Conservation (phyloP, 1,140 invertebrate species). For the Danaus melanippus region DNA sequence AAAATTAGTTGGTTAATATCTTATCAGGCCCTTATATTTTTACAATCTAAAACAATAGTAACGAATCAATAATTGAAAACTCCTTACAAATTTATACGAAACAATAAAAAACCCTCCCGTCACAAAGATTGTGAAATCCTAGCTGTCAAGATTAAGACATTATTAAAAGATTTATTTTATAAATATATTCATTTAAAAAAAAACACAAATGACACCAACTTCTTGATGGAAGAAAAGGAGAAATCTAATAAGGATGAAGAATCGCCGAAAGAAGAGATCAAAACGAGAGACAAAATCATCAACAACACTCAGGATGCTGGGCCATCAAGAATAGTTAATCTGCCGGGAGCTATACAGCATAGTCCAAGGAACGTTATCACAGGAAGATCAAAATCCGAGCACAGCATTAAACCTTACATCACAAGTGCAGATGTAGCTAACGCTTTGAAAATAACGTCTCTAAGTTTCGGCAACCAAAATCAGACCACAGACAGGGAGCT, state of each 20-base stretch:
- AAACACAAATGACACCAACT: conserved; percentile 29
- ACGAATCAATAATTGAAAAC: conserved; percentile 13
- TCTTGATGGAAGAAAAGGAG: conserved; percentile 46
- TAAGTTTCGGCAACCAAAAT: conserved; percentile 33
- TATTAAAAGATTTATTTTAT: conserved; percentile 43
- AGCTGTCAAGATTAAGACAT: conserved; percentile 36
- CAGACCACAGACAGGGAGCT: conserved; percentile 34
- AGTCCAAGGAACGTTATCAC: conserved; percentile 24
- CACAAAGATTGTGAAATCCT: conserved; percentile 22
- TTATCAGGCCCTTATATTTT: no score
- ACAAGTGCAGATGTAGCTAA: conserved; percentile 50
- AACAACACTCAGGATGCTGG: conserved; percentile 39
- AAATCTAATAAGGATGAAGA: conserved; percentile 23
- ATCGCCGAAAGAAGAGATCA: conserved; percentile 22
- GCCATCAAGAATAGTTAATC: conserved; percentile 35
- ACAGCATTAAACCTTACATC: conserved; percentile 47
- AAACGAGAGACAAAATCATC: conserved; percentile 22
- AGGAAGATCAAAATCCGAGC: conserved; percentile 58
- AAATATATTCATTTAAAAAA: conserved; percentile 33
- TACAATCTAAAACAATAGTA: conserved; percentile 2
- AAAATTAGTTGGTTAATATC: no score
- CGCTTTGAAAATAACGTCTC: conserved; percentile 43
- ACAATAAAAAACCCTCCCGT: no score
- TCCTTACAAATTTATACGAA: no score
- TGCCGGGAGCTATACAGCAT: conserved; percentile 42